A percentile compares a stretch with the other conserved stretches of the same genome.
Conservation (phyloP, 1,140 invertebrate genomes). For the Diachasma alloeum region DNA sequence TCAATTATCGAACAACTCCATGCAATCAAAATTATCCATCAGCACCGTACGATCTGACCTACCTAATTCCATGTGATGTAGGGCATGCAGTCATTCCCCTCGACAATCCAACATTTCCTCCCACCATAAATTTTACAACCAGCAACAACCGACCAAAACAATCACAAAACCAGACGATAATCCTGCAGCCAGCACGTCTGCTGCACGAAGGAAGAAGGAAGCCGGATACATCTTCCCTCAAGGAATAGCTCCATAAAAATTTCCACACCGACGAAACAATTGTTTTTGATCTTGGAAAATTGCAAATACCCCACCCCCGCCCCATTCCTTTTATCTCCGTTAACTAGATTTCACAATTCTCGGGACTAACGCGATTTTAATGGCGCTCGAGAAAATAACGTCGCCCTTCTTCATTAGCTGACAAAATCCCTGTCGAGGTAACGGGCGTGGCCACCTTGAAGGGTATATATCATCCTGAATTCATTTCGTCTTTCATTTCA, state of each 20-base stretch:
- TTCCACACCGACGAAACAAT: not conserved
- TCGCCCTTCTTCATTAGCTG: conserved; percentile 30
- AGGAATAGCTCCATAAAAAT: not conserved
- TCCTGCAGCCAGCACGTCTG: not conserved
- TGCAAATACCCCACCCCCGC: conserved; percentile 6
- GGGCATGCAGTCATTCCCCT: not conserved
- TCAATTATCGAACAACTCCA: too few species aligned
- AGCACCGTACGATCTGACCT: too few species aligned
- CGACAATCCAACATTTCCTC: not conserved
- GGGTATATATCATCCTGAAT: not conserved
- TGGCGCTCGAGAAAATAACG: conserved; percentile 28
- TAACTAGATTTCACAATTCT: conserved; percentile 35
- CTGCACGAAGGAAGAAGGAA: not conserved
- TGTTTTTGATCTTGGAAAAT: conserved; percentile 13
- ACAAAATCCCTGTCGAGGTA: conserved; percentile 1
- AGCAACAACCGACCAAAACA: not conserved
- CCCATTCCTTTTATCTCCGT: conserved; percentile 26
- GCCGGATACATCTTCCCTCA: not conserved
- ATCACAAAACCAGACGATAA: not conserved
- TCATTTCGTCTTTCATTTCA: not conserved
- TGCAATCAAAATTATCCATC: too few species aligned
- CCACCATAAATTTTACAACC: not conserved
- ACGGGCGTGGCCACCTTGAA: not conserved
- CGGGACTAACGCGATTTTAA: conserved; percentile 36
- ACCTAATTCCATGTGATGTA: too few species aligned